These are phyloP conservation scores for Panzeria rudis DNA, from an alignment of 2,888 invertebrate genomes.

Conservation along the genomic window DNA sequence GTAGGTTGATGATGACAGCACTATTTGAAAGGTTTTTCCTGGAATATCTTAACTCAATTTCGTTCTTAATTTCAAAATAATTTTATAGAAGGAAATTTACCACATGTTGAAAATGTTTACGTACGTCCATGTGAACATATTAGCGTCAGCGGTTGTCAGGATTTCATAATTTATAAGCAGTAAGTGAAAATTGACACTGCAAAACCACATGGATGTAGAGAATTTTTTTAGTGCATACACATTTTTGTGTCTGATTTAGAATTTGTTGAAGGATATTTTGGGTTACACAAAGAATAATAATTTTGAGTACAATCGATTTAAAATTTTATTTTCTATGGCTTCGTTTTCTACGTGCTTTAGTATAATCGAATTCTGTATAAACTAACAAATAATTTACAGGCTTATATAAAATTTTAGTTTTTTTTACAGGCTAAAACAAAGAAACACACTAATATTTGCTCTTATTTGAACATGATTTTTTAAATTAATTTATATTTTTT, in stretches of 20 bases:
- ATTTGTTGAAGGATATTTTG: neutral
- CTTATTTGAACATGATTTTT: neutral
- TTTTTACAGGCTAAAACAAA: neutral
- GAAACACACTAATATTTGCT: neutral
- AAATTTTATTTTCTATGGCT: neutral
- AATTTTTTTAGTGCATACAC: neutral
- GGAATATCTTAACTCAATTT: neutral
- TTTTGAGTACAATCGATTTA: neutral
- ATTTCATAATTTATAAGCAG: neutral
- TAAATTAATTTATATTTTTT: no score
- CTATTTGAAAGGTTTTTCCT: neutral
- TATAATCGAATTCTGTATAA: neutral
- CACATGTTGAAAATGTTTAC: neutral
- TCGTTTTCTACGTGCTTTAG: neutral
- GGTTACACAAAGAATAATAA: neutral
- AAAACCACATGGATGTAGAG: neutral
- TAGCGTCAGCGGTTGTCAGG: neutral
- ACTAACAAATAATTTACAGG: neutral
- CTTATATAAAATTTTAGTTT: neutral
- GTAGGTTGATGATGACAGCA: neutral
- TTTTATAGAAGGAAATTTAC: neutral
- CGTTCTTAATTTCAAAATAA: slow-evolving; percentile 1
- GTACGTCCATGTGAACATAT: neutral
- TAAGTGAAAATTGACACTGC: neutral
- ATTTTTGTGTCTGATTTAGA: neutral